phyloP scores from a whole-genome alignment of 1,140 invertebrate genomes.

The Cepaea nemoralis region DNA sequence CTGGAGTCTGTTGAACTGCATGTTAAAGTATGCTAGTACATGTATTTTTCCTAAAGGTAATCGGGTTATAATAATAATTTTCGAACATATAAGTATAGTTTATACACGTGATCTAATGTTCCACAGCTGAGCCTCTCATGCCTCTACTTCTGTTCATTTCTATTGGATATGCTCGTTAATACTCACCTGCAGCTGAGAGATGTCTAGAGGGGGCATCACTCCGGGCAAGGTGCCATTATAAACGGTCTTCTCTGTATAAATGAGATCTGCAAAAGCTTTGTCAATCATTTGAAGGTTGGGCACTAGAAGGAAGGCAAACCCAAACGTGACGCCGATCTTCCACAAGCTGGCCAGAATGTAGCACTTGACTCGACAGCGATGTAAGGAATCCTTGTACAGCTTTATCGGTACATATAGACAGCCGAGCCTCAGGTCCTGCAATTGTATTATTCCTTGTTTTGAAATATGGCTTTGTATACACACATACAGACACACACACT shows the following conservation, averaged over 20 bases:
- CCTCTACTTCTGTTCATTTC: too few species aligned
- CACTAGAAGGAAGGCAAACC: slow-evolving; percentile 56
- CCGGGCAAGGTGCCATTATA: slow-evolving; percentile 40
- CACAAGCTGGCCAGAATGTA: slow-evolving; percentile 54
- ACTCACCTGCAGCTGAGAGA: neutral
- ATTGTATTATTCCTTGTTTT: too few species aligned
- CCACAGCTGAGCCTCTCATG: too few species aligned
- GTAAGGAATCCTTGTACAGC: slow-evolving; percentile 50
- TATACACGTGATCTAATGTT: too few species aligned
- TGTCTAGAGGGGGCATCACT: neutral
- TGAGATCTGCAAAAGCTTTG: slow-evolving; percentile 46
- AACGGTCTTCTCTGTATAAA: slow-evolving; percentile 38
- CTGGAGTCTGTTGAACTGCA: too few species aligned
- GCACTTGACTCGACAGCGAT: slow-evolving; percentile 52
- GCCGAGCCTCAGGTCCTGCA: slow-evolving; percentile 47
- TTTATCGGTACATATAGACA: slow-evolving; percentile 50
- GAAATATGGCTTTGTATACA: too few species aligned
- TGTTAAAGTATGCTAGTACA: too few species aligned
- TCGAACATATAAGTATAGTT: too few species aligned
- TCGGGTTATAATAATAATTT: too few species aligned
- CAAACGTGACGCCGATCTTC: slow-evolving; percentile 59
- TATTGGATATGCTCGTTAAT: neutral
- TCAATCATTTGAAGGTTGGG: slow-evolving; percentile 50
- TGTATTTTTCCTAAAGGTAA: too few species aligned
- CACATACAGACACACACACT: too few species aligned